Evolutionary conservation across 1,140 invertebrate genomes (phyloP).

Genomic region (Eubasilissa regina): DNA sequence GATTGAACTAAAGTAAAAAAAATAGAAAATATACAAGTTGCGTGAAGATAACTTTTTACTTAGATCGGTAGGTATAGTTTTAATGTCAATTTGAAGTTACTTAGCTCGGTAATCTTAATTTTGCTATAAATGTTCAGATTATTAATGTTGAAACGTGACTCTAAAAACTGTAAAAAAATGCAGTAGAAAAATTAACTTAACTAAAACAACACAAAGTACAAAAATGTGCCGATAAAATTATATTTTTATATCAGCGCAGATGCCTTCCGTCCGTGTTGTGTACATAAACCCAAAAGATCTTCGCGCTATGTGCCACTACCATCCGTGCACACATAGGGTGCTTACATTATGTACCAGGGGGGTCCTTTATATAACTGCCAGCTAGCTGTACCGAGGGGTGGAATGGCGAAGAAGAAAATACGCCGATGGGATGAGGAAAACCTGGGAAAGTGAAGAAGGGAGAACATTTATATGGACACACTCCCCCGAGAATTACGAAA

Average conservation of each 20-base stretch:
- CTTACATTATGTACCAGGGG: constrained; percentile 46
- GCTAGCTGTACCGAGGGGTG: constrained; percentile 4
- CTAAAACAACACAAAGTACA: too few species aligned
- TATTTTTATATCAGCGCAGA: constrained; percentile 44
- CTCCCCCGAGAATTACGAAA: not conserved
- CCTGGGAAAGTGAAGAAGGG: constrained; percentile 44
- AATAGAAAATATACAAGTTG: too few species aligned
- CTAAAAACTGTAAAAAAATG: too few species aligned
- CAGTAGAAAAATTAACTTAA: too few species aligned
- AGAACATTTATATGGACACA: not conserved
- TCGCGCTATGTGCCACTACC: constrained; percentile 54
- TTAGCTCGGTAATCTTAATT: too few species aligned
- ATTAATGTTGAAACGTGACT: too few species aligned
- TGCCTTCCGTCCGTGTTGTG: constrained; percentile 46
- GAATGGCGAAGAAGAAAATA: constrained; percentile 35
- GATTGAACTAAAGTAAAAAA: too few species aligned
- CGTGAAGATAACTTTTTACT: too few species aligned
- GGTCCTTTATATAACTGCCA: constrained; percentile 46
- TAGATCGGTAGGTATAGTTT: too few species aligned
- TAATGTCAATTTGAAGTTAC: too few species aligned
- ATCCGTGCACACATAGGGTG: constrained; percentile 51
- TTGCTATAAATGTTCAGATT: too few species aligned
- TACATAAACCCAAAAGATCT: constrained; percentile 60
- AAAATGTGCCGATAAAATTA: too few species aligned
- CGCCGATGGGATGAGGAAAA: constrained; percentile 39